Evolutionary conservation across 2,797 vertebrate genomes (phyloP).

Genomic region (Sebastes paucispinis): DNA sequence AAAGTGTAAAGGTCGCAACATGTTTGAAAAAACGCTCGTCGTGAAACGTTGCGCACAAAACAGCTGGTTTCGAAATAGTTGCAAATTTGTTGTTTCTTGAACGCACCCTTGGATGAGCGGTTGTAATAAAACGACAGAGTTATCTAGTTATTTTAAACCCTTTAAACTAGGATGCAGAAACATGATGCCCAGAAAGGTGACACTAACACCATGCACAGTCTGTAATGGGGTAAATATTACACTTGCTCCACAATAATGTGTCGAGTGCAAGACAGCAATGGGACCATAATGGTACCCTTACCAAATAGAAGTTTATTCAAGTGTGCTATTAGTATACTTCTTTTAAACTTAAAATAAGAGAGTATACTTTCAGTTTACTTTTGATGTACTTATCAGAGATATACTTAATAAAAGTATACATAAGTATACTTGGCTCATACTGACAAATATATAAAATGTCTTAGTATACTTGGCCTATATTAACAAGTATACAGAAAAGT

Average conservation of each 20-base stretch:
- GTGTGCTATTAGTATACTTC: too few species aligned
- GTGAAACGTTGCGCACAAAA: not conserved
- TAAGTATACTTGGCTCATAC: too few species aligned
- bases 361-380: too few species aligned
- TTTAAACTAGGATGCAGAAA: not conserved
- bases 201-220: not conserved
- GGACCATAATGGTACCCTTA: not conserved
- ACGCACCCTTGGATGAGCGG: not conserved
- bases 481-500: too few species aligned
- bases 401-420: too few species aligned
- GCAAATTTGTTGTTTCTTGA: slow-evolving; percentile 15
- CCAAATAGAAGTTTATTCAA: too few species aligned
- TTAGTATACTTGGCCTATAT: too few species aligned
- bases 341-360: too few species aligned
- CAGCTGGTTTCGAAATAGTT: not conserved
- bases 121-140: not conserved
- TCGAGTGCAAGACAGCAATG: not conserved
- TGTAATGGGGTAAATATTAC: not conserved
- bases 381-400: too few species aligned
- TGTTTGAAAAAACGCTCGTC: not conserved
- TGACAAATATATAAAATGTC: too few species aligned
- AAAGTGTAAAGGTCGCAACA: not conserved
- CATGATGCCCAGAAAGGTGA: not conserved
- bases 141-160: not conserved
- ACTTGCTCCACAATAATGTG: not conserved